A percentile compares a stretch with the other conserved stretches of the same genome.
Conservation (phyloP, 2,888 invertebrate species). For the Emmelina monodactyla region DNA sequence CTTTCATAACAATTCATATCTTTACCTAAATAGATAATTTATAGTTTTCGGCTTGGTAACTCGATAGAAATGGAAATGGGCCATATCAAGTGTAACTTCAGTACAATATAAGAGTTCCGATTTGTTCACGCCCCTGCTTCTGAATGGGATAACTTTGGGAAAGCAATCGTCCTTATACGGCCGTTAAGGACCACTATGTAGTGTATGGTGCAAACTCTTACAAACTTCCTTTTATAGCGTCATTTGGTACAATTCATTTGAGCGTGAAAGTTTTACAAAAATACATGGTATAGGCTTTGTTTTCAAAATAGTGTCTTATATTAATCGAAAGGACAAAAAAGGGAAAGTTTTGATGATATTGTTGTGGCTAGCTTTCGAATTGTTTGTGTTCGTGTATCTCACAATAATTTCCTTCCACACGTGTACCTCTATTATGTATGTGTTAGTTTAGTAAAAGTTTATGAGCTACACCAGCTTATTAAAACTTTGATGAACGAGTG, state of each 20-base stretch:
- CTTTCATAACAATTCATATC: conserved; percentile 30
- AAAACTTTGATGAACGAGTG: background rate
- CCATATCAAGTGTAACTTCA: conserved; percentile 46
- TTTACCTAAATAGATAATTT: conserved; percentile 30
- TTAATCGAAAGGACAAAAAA: too few species aligned
- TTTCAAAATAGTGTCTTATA: too few species aligned
- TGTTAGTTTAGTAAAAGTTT: background rate
- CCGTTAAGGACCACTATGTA: conserved; percentile 54
- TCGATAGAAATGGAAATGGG: conserved; percentile 56
- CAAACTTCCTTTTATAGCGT: conserved; percentile 49
- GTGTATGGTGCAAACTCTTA: conserved; percentile 50
- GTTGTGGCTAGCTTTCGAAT: too few species aligned
- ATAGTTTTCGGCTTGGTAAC: conserved; percentile 35
- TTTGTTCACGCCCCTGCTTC: conserved; percentile 45
- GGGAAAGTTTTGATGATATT: too few species aligned
- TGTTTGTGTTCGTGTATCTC: too few species aligned
- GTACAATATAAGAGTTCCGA: conserved; percentile 58
- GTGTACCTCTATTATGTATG: background rate
- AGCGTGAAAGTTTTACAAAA: conserved; percentile 22
- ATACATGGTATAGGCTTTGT: too few species aligned
- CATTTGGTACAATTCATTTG: conserved; percentile 41
- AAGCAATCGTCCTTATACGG: conserved; percentile 64
- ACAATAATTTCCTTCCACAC: conserved; percentile 13
- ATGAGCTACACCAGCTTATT: background rate
- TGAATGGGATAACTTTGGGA: conserved; percentile 62